Base-by-base conservation (phyloP, 2,797 vertebrate species). In the Pseudochirops cupreus region DNA sequence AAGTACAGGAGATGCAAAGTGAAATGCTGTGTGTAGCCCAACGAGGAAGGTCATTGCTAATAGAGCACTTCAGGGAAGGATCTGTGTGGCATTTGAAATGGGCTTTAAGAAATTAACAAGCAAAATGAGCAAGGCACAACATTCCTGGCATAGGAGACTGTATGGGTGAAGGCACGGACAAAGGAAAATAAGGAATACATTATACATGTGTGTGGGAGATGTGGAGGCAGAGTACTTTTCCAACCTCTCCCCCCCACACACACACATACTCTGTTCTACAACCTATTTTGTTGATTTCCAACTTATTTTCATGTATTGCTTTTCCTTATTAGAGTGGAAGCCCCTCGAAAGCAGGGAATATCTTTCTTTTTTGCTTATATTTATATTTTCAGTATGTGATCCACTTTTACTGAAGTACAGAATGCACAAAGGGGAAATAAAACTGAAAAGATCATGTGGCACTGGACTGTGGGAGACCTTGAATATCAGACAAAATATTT, bases 311-410 rank as follows among this genome's bases (percentile, higher is more conserved):
- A 53, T 53, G 54, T 56, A 91, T 55, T 90, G 57, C 93, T 55
- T 16, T 96, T 14, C 24, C 28, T 96, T 94, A 96, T 92, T 58
- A 94, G 18, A 74, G 91, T 92, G 24, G 39, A 93, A 94, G 28
- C n/a, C 67, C 58, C 16, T 62, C 58, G 92, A 50, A 92, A n/a
- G 0, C 33, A 89, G 56, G 12, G 92, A 57, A 5, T 58, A 31
- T 57, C 39, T 39, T n/a, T 94, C 0, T 4, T 93, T 46, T 92
- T 92, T 96, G 11, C 87, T 94, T 29, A n/a, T 82, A 82, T 82
- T 46, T 50, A 1, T 39, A 87, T 87, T 87, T 21, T 33, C 24
- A 1, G 1, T 4, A 87, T 87, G 39, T 24, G 9, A 82, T 82
- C 9, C 24, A 82, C 39, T 82, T 46, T 24, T 18, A 2, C 39